Evolutionary conservation across 2,888 invertebrate species (phyloP), one percentile per base, ranked within the genome.

Genomic region (Aleiodes testaceus): DNA sequence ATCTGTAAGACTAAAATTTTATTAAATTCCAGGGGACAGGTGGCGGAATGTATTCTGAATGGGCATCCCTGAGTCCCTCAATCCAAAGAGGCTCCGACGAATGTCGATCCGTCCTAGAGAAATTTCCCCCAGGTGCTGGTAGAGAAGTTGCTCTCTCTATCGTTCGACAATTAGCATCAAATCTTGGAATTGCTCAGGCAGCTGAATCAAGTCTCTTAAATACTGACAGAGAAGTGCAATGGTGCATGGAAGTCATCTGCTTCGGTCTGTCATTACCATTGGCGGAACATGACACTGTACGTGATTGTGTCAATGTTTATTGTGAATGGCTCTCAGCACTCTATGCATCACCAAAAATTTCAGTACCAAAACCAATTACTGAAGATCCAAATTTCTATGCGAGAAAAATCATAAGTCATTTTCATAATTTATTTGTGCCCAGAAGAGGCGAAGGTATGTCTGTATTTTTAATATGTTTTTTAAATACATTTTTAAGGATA

Each of bases 291-390:
- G 97, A 97, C 80, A 96, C 97, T 0, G 94, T 98, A 66, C 93
- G 97, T 77, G 97, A 98, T 87, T 98, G 98, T 87, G 98, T 98
- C 50, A 96, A 96, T 85, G 94, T 98, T 44, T 98, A 98, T 85
- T 98, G 97, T 87, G 97, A 98, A 84, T 99, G 98, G 98, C 89
- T 99, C 76, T 94, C 95, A 0, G 95, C 97, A 2, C 89, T 98
- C 75, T 92, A 95, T 77, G 93, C 94, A 22, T 91, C 92, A 26
- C 95, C 96, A 1, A 95, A 96, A 82, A 92, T 95, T 67, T 94
- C 96, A 79, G 94, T 98, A 16, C 98, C 98, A 0, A 91, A 92
- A 78, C 97, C 98, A 0, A 93, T 98, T 11, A 90, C 93, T 53
- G 95, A 96, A 70, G 95, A 97, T 84, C 96, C 98, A 0, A 96